Conservation (phyloP, 2,888 invertebrate species). For the Cryptophagus acutangulus region DNA sequence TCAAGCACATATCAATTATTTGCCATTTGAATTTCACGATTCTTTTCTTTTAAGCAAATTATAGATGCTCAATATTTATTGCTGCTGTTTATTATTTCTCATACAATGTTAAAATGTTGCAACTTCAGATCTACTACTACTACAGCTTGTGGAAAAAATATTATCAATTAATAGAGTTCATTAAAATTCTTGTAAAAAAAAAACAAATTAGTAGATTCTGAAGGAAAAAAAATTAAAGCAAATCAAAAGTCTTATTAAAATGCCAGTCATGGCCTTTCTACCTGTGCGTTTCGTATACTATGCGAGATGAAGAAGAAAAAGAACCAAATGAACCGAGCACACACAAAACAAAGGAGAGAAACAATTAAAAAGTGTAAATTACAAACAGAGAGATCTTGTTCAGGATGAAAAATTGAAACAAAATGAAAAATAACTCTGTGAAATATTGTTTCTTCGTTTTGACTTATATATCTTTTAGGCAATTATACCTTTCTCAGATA, state of each 20-base stretch:
- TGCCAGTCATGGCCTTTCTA: slow-evolving; percentile 21
- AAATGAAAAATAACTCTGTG: slow-evolving; percentile 43
- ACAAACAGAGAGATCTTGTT: slow-evolving; percentile 41
- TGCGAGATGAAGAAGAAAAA: slow-evolving; percentile 3
- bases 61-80: no score
- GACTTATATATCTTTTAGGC: slow-evolving; percentile 39
- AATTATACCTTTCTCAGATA: slow-evolving; percentile 41
- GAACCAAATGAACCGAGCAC: slow-evolving; percentile 30
- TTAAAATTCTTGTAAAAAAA: no score
- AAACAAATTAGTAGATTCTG: no score
- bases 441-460: slow-evolving; percentile 42
- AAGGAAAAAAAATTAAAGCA: no score
- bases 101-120: no score
- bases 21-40: no score
- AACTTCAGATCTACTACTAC: no score
- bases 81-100: no score
- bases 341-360: slow-evolving; percentile 39
- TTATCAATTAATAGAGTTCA: no score
- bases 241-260: slow-evolving; percentile 27
- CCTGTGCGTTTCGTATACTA: slow-evolving; percentile 17
- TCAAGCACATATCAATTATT: no score
- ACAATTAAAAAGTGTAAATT: slow-evolving; percentile 48
- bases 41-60: no score
- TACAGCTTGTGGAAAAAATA: no score
- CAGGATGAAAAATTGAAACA: slow-evolving; percentile 42